Base-by-base conservation (phyloP, 2,888 invertebrate genomes). In the Crematogaster levior region DNA sequence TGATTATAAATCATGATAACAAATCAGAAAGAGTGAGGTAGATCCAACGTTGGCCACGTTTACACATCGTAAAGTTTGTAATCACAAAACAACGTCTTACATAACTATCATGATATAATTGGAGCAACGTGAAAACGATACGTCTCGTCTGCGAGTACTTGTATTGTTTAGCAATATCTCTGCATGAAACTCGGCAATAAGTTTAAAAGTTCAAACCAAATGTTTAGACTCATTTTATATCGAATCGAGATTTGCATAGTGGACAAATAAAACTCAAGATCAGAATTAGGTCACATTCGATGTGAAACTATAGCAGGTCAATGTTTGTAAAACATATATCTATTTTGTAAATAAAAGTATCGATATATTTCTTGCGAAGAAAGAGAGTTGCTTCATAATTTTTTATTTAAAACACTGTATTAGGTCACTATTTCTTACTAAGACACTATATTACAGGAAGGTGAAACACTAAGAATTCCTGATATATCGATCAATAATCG, bases 1-100 rank as follows among this genome's bases (percentile, higher is more conserved):
- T 27, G 18, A 65, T 24, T 63, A 7, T 53, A 60, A 48, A 60
- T 48, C 21, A 74, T 46, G 60, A 74, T 46, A 58, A 46, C n/a
- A 48, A 46, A 34, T 6, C 15, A 0, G n/a, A 30, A 1, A 12
- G 6, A 18, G 43, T 18, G 15, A 56, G 10, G 43, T 10, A 46
- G n/a, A 60, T 43, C 21, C 15, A 4, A 7, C 46, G 3, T 60
- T 2, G 34, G 58, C 4, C 10, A 34, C 15, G 60, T 34, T 60
- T 30, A n/a, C 43, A 73, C 15, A 60, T 60, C 5, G 18, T 9
- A 60, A 60, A 73, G 58, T 9, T 73, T 46, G 12, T 48, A 61
- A 74, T 12, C 2, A 15, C 46, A 34, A 74, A 3, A 7, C 30
- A 61, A 61, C 34, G 18, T 12, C 48, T 61, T 61, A 48, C 7